Conservation (phyloP, 2,888 invertebrate genomes). For the Reticulitermes lucifugus region DNA sequence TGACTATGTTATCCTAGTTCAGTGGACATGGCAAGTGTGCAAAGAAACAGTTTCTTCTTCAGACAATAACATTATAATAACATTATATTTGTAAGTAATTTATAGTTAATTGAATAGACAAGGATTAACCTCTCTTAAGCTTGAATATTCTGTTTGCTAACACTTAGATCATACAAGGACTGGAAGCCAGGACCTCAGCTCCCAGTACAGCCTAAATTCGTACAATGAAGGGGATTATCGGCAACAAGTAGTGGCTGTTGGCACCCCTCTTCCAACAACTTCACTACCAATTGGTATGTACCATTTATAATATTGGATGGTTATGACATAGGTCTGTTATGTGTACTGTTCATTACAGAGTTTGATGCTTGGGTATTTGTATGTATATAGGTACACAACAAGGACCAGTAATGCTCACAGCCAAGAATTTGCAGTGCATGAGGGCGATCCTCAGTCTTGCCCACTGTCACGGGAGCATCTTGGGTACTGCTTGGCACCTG, state of each 20-base stretch:
- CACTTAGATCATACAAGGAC: conserved; percentile 64
- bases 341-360: too few species aligned
- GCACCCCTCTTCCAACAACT: conserved; percentile 91
- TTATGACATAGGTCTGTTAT: too few species aligned
- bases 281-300: conserved; percentile 75
- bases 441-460: conserved; percentile 89
- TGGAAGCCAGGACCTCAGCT: conserved; percentile 67
- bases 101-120: too few species aligned
- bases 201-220: conserved; percentile 64
- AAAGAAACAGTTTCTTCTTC: too few species aligned
- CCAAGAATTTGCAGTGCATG: conserved; percentile 98
- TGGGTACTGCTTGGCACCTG: conserved; percentile 96
- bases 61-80: too few species aligned
- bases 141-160: too few species aligned
- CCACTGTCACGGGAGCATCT: conserved; percentile 90
- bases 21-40: too few species aligned
- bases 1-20: too few species aligned
- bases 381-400: conserved; percentile 75
- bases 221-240: conserved; percentile 80
- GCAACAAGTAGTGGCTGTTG: conserved; percentile 97
- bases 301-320: conserved; percentile 4
- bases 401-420: conserved; percentile 95
- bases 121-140: too few species aligned
- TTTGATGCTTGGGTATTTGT: neutral
- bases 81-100: too few species aligned